Percentiles rank a stretch among this genome's conserved stretches.
Evolutionary conservation across 1,140 invertebrate species (phyloP).

Genomic region (Orussus abietinus): DNA sequence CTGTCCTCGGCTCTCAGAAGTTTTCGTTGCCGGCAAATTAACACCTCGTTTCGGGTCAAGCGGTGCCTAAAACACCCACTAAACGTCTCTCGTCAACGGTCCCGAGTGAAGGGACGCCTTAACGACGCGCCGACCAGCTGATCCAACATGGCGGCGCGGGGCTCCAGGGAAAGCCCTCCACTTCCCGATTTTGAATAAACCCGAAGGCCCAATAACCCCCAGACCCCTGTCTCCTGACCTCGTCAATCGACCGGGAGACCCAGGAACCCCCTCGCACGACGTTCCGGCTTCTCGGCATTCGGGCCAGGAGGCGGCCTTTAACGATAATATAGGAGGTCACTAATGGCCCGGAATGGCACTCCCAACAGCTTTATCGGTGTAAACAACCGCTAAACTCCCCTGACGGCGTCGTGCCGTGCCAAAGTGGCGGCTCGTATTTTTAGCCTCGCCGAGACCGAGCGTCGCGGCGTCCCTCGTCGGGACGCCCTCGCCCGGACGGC

Average conservation of each 20-base stretch:
- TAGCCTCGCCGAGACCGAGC: slow-evolving; percentile 32
- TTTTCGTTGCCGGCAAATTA: slow-evolving; percentile 30
- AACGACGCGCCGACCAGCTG: no score
- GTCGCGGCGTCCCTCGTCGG: slow-evolving; percentile 37
- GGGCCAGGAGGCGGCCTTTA: no score
- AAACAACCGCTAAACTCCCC: slow-evolving; percentile 39
- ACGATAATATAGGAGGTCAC: slow-evolving; percentile 27
- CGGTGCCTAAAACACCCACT: slow-evolving; percentile 36
- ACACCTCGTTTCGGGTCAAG: slow-evolving; percentile 40
- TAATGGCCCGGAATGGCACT: slow-evolving; percentile 39
- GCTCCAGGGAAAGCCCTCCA: no score
- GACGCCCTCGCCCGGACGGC: slow-evolving; percentile 32
- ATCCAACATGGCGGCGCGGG: no score
- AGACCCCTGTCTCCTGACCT: no score
- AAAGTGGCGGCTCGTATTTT: slow-evolving; percentile 43
- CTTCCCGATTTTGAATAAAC: no score
- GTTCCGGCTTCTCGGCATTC: no score
- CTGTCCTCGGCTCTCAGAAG: no score
- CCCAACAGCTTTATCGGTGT: slow-evolving; percentile 45
- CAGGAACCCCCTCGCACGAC: no score
- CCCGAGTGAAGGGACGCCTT: no score
- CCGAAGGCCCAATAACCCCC: no score
- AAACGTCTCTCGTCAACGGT: slow-evolving; percentile 27
- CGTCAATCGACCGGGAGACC: no score
- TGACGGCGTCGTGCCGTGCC: slow-evolving; percentile 23